Conservation (phyloP, 2,113 vertebrate genomes). For the Pterocles orientalis region DNA sequence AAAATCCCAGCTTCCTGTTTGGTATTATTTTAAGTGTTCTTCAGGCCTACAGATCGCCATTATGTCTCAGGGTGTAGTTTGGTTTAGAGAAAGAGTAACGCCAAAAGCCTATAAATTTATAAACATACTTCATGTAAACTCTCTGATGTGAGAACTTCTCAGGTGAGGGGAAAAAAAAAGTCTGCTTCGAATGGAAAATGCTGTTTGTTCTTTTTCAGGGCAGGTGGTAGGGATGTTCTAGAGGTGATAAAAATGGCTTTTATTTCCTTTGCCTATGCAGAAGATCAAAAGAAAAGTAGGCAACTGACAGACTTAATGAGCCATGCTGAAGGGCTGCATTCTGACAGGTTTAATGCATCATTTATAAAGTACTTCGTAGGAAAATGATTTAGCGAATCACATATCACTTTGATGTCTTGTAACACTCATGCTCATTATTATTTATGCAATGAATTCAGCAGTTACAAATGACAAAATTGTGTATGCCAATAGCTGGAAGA, state of each 20-base stretch:
- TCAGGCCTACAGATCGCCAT: neutral
- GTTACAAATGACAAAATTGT: constrained; percentile 19
- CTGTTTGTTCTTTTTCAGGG: neutral
- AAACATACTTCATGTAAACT: neutral
- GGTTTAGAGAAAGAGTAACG: neutral
- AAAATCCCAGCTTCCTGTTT: neutral
- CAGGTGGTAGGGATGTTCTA: neutral
- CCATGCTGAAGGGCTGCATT: neutral
- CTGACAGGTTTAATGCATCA: constrained; percentile 27
- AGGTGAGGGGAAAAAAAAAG: neutral
- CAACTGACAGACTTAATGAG: constrained; percentile 28
- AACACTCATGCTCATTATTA: constrained; percentile 1
- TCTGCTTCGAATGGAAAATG: neutral
- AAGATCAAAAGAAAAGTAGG: constrained; percentile 43
- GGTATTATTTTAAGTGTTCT: neutral
- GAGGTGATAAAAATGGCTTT: constrained; percentile 51
- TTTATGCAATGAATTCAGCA: neutral
- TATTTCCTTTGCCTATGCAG: neutral
- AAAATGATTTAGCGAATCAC: constrained; percentile 25
- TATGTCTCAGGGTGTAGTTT: neutral
- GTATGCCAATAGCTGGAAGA: neutral
- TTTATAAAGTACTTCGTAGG: constrained; percentile 5
- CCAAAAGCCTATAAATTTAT: neutral
- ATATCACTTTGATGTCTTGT: constrained; percentile 39
- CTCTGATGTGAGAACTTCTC: neutral